Evolutionary conservation across 2,797 vertebrate genomes (phyloP), one percentile per base, ranked within the genome.

Genomic region (Tokudaia tokunoshimensis): DNA sequence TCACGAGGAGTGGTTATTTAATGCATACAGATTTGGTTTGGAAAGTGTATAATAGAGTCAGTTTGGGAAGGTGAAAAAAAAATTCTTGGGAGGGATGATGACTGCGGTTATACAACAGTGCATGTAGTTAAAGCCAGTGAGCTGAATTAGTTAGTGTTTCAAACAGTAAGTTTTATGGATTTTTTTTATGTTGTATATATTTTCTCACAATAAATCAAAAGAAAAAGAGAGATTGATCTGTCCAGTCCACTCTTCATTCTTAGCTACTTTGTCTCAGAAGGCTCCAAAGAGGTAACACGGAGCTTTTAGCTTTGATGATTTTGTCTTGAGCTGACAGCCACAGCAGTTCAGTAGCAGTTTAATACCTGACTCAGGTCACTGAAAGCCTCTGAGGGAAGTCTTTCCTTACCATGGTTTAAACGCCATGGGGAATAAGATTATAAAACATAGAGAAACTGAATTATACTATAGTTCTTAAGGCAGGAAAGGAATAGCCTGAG

Each of bases 321-420:
- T 92, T 82, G 22, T 82, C 78, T 84, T 84, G 55, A 87, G 10
- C 31, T 41, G 2, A 19, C 11, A 50, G 9, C 14, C 70, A 44
- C 6, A 9, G 55, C 34, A 31, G 24, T 14, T 80, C 37, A 44
- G n/a, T 57, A n/a, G 52, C 26, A 82, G 20, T 44, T 47, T 59
- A 70, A 57, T 55, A 20, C 24, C 74, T 76, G 59, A 14, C 52
- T 72, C 50, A 37, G 63, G 50, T 90, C 74, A 81, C 75, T 95
- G 63, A 57, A 13, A 87, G n/a, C n/a, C 47, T 89, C 65, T 52
- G 63, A 96, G 17, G 70, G 87, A 96, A 91, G 78, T 78, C 72
- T 85, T 96, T 94, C 70, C 70, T 92, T 67, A 67, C 47, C 50
- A 24, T 92, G 41, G 75, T 78, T 96, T 93, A 92, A 91, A 94